Percentiles rank a stretch among this genome's conserved stretches.
phyloP scores from a whole-genome alignment of 2,888 invertebrate species.

The Orchestes rusci region DNA sequence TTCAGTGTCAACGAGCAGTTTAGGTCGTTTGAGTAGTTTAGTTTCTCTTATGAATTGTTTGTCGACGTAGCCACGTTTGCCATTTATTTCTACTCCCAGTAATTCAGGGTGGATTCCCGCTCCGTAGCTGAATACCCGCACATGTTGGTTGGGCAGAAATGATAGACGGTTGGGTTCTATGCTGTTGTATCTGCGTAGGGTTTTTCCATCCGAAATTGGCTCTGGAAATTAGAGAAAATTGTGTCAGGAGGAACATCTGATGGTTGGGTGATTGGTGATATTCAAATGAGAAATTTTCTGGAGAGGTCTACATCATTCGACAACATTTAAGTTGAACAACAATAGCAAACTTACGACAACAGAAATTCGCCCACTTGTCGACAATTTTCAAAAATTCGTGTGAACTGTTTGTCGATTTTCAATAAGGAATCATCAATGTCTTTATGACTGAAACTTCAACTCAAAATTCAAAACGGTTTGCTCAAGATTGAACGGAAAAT shows the following conservation, averaged over 20 bases:
- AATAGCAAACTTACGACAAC: too few relatives aligned
- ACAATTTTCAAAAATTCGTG: too few relatives aligned
- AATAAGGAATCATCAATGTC: too few relatives aligned
- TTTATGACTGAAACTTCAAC: too few relatives aligned
- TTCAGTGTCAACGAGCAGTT: constrained; percentile 45
- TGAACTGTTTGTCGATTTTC: too few relatives aligned
- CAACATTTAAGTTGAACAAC: too few relatives aligned
- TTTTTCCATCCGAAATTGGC: constrained; percentile 57
- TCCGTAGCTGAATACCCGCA: constrained; percentile 62
- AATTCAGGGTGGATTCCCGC: constrained; percentile 54
- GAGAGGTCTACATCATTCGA: too few relatives aligned
- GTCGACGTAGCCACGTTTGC: constrained; percentile 61
- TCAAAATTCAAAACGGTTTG: too few relatives aligned
- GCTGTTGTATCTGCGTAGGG: constrained; percentile 51
- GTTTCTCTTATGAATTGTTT: constrained; percentile 53
- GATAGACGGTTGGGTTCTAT: constrained; percentile 53
- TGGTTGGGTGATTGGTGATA: background rate
- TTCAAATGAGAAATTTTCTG: too few relatives aligned
- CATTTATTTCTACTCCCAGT: constrained; percentile 65
- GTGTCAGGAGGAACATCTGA: background rate
- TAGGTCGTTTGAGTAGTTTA: constrained; percentile 45
- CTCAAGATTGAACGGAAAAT: too few relatives aligned
- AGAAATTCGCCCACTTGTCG: too few relatives aligned
- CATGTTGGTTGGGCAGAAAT: constrained; percentile 51
- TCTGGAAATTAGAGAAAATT: constrained; percentile 22